A percentile compares a stretch with the other conserved stretches of the same genome.
Evolutionary conservation across 2,113 vertebrate species (phyloP).

Genomic region (Brachionichthys hirsutus): DNA sequence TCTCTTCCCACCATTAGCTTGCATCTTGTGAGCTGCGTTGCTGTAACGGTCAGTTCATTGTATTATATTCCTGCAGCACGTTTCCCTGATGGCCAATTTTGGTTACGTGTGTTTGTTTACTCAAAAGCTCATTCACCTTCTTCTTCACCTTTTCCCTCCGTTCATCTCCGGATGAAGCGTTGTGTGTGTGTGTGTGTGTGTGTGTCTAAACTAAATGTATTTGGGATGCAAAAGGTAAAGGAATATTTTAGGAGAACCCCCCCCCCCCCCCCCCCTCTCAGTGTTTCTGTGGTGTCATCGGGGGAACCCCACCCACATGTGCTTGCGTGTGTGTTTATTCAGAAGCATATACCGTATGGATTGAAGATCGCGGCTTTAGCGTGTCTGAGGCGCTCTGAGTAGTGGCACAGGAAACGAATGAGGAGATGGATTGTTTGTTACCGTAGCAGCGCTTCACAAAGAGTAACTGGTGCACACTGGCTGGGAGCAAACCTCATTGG

Average conservation of each 20-base stretch:
- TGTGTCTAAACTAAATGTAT: neutral
- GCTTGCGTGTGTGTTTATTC: conserved; percentile 10
- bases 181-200: too few relatives aligned
- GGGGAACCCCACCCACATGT: conserved; percentile 51
- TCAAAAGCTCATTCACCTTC: conserved; percentile 22
- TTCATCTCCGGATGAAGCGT: conserved; percentile 12
- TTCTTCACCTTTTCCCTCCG: conserved; percentile 50
- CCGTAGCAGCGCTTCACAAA: neutral
- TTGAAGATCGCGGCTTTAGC: neutral
- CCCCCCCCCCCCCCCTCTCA: neutral
- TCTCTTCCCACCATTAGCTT: too few relatives aligned
- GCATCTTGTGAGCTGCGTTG: too few relatives aligned
- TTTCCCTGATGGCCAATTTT: conserved; percentile 15
- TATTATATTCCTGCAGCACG: neutral
- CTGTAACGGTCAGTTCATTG: neutral
- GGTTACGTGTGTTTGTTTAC: conserved; percentile 20
- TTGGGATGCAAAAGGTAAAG: conserved; percentile 5
- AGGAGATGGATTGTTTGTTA: conserved; percentile 18
- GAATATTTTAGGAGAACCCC: conserved; percentile 22
- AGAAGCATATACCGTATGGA: conserved; percentile 29
- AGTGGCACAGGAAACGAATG: conserved; percentile 12
- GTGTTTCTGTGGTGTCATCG: conserved; percentile 45
- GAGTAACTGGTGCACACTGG: neutral
- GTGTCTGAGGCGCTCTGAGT: conserved; percentile 7
- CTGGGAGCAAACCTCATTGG: conserved; percentile 1